Percentiles rank a stretch among this genome's conserved stretches.
Evolutionary conservation across 2,888 invertebrate genomes (phyloP).

Genomic region (Dryomyza anilis): DNA sequence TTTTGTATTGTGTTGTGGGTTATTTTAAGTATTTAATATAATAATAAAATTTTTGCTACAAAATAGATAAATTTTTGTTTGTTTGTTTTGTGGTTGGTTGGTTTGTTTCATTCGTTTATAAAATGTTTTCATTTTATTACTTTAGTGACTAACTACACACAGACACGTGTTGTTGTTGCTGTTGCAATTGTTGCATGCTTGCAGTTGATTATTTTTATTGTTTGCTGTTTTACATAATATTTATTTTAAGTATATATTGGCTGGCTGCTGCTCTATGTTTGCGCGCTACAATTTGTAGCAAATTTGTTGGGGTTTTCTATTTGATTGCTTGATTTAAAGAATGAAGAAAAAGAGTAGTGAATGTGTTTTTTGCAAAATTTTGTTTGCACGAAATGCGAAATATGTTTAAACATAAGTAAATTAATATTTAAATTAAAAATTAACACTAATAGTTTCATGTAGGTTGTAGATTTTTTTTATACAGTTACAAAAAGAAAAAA

Average conservation of each 20-base stretch:
- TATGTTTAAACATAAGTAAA: neutral
- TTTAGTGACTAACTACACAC: neutral
- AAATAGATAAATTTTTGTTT: slow-evolving; percentile 16
- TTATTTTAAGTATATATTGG: too few relatives aligned
- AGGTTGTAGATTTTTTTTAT: slow-evolving; percentile 11
- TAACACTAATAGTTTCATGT: slow-evolving; percentile 24
- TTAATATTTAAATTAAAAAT: slow-evolving; percentile 20
- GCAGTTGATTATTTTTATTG: too few relatives aligned
- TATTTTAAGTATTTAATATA: neutral
- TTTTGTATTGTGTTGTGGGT: neutral
- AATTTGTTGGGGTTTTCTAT: neutral
- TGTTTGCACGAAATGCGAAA: too few relatives aligned
- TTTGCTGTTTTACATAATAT: too few relatives aligned
- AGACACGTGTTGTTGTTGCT: neutral
- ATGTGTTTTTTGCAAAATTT: neutral
- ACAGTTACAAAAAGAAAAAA: slow-evolving; percentile 12
- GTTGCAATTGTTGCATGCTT: neutral
- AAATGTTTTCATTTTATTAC: slow-evolving; percentile 15
- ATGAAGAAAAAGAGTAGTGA: neutral
- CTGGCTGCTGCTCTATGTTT: neutral
- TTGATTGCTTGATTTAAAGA: neutral
- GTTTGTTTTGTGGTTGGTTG: neutral
- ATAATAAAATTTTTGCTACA: slow-evolving; percentile 20
- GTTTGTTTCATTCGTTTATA: slow-evolving; percentile 24
- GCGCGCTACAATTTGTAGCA: neutral